Evolutionary conservation across 2,797 vertebrate species (phyloP).

Genomic region (Setipinna tenuifilis): DNA sequence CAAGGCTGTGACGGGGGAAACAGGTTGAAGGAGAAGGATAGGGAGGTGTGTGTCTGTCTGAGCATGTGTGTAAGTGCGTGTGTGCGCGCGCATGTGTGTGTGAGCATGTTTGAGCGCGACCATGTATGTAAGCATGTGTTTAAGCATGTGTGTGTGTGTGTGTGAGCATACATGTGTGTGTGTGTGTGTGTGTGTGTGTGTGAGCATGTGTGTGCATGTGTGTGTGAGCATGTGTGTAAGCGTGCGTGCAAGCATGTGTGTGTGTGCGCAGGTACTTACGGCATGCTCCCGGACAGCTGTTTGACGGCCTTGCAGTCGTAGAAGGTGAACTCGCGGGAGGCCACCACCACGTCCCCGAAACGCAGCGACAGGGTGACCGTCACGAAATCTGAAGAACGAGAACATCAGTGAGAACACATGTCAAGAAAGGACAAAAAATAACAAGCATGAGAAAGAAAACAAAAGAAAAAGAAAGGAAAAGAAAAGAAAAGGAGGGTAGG

Average conservation of each 20-base stretch:
- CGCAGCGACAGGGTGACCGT: conserved; percentile 84
- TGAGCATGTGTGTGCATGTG: neutral
- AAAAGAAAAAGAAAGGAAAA: conserved; percentile 12
- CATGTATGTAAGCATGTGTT: neutral
- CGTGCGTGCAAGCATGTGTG: neutral
- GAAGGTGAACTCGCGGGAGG: conserved; percentile 84
- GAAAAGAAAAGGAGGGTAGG: neutral
- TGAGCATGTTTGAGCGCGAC: neutral
- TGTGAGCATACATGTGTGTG: too few relatives aligned
- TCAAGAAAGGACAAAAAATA: neutral
- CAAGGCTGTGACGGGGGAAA: too few relatives aligned
- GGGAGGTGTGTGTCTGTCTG: neutral
- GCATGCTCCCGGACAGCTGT: conserved; percentile 84
- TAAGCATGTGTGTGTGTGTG: neutral
- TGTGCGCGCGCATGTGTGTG: too few relatives aligned
- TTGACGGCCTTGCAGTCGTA: conserved; percentile 91
- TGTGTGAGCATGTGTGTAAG: neutral
- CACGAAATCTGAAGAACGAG: conserved; percentile 81
- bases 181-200: too few relatives aligned
- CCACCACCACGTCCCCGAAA: conserved; percentile 82
- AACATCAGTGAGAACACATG: conserved; percentile 22
- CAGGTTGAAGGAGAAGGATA: neutral
- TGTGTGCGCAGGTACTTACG: conserved; percentile 79
- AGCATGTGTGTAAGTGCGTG: too few relatives aligned
- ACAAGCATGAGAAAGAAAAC: neutral